These are phyloP conservation scores for Petrolisthes cinctipes DNA, from an alignment of 2,888 invertebrate species.

Conservation along the genomic window DNA sequence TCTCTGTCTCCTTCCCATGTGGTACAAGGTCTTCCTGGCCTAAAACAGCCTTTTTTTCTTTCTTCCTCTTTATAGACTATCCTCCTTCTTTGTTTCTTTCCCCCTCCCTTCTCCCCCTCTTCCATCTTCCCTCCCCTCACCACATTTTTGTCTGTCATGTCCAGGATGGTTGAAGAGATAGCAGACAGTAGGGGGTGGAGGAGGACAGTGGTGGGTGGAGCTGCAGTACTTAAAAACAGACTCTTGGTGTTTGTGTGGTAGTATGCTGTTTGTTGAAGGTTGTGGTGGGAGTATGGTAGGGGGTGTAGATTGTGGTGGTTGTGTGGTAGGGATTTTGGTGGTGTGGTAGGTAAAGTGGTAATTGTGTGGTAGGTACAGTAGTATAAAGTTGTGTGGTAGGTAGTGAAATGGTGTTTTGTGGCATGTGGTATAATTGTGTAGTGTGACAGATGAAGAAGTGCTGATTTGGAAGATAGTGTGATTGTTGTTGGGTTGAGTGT, in stretches of 20 bases:
- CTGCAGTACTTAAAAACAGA: too few species aligned
- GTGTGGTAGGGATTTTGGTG: not conserved
- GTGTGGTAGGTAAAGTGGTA: not conserved
- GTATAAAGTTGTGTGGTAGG: not conserved
- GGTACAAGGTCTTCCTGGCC: too few species aligned
- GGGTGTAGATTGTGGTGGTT: not conserved
- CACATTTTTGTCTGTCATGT: not conserved
- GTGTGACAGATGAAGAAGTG: not conserved
- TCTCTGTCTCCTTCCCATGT: too few species aligned
- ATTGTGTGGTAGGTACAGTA: not conserved
- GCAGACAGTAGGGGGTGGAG: not conserved
- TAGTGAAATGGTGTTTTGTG: not conserved
- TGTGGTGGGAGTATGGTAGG: not conserved
- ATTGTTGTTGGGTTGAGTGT: too few species aligned
- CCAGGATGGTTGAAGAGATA: constrained; percentile 3
- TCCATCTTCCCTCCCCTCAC: too few species aligned
- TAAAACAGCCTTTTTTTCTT: too few species aligned
- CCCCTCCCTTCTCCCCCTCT: too few species aligned
- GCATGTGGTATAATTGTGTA: not conserved
- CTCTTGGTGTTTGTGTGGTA: too few species aligned
- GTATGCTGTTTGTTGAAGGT: not conserved
- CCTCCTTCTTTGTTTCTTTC: too few species aligned
- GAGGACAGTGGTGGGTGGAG: not conserved
- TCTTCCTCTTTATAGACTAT: too few species aligned
- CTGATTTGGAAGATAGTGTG: not conserved